Evolutionary conservation across 2,113 vertebrate genomes (phyloP).

Genomic region (Chrysemys picta): DNA sequence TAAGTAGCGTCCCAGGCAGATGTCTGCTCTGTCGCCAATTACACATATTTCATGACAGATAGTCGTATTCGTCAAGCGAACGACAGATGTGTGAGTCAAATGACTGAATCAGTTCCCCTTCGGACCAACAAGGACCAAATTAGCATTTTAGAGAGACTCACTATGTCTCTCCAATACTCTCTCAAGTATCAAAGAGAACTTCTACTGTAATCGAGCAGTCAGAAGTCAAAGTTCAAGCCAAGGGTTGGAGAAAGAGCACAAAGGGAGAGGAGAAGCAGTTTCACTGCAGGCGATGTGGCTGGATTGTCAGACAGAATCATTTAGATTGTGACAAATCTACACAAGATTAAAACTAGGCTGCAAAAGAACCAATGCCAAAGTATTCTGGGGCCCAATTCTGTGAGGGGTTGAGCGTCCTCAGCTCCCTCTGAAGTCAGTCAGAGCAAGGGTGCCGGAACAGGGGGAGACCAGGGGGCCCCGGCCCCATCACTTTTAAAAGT

Average conservation of each 20-base stretch:
- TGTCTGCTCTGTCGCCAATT: neutral
- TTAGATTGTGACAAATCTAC: neutral
- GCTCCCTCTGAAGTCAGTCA: conserved; percentile 1
- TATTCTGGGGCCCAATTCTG: neutral
- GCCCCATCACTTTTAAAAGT: too few relatives aligned
- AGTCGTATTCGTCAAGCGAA: neutral
- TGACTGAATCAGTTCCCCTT: neutral
- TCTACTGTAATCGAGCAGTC: neutral
- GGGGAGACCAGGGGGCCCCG: too few relatives aligned
- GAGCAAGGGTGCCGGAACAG: too few relatives aligned
- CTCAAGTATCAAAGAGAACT: neutral
- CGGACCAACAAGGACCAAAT: neutral
- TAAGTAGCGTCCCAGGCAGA: neutral
- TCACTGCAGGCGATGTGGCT: neutral
- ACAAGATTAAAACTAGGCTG: neutral
- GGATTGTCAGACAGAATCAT: neutral
- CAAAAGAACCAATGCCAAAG: neutral
- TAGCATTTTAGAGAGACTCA: neutral
- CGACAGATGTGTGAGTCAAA: neutral
- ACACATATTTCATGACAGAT: neutral
- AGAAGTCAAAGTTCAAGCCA: neutral
- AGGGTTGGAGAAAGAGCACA: neutral
- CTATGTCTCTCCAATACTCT: neutral
- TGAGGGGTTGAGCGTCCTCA: neutral
- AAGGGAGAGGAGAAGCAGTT: neutral